These are phyloP conservation scores for Meandrina meandrites DNA, from an alignment of 92 coral and sea anemone genomes.

Conservation along the genomic window DNA sequence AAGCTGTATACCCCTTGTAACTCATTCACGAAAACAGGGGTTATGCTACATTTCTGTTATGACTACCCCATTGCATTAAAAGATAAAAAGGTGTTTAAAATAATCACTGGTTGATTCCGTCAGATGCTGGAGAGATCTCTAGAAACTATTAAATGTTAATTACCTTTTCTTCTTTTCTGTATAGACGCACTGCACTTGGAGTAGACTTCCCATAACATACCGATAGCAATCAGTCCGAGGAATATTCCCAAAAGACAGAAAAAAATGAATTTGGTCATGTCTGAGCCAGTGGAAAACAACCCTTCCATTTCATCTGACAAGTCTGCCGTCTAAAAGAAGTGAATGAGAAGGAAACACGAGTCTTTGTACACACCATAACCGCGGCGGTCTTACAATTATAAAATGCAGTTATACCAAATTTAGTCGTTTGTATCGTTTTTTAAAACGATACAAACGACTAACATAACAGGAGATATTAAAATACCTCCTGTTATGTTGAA, in stretches of 20 bases:
- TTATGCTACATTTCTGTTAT: too few relatives aligned
- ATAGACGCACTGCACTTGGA: not conserved
- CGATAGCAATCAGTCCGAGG: not conserved
- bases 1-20: too few relatives aligned
- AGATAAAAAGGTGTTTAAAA: too few relatives aligned
- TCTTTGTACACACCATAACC: not conserved
- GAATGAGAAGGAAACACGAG: not conserved
- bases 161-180: conserved; percentile 10
- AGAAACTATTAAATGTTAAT: not conserved
- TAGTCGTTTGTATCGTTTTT: not conserved
- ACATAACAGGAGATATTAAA: too few relatives aligned
- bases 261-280: conserved; percentile 26
- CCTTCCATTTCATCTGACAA: conserved; percentile 41
- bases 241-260: conserved; percentile 35
- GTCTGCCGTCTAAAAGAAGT: conserved; percentile 16
- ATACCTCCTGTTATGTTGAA: too few relatives aligned
- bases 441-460: too few relatives aligned
- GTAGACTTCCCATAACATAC: conserved; percentile 25
- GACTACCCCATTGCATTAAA: too few relatives aligned
- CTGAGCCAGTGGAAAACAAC: conserved; percentile 36
- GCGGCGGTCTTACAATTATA: not conserved
- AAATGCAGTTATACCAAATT: not conserved
- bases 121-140: too few relatives aligned
- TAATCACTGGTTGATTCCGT: too few relatives aligned
- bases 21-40: too few relatives aligned